Evolutionary conservation across 2,888 invertebrate genomes (phyloP).

Genomic region (Oligia latruncula): DNA sequence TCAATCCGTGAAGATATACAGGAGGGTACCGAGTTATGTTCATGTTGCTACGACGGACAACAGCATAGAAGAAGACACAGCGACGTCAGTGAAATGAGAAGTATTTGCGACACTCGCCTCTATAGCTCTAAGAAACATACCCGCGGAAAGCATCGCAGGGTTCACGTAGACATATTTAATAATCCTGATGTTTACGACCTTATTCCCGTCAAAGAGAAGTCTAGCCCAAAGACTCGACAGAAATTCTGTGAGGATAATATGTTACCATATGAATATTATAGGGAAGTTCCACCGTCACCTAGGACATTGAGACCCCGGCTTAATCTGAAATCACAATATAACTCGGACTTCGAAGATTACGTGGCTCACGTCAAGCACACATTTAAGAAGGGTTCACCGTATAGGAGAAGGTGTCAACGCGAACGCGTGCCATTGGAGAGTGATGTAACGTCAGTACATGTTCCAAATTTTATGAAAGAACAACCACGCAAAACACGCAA

Average conservation of each 20-base stretch:
- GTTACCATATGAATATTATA: conserved; percentile 72
- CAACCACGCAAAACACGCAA: conserved; percentile 34
- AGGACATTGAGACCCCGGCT: conserved; percentile 80
- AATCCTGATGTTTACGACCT: conserved; percentile 82
- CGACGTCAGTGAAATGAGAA: conserved; percentile 76
- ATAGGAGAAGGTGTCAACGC: conserved; percentile 56
- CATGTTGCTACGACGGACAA: conserved; percentile 75
- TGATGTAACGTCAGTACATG: conserved; percentile 61
- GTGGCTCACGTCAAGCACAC: conserved; percentile 53
- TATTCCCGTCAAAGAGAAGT: conserved; percentile 85
- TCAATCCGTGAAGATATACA: conserved; percentile 70
- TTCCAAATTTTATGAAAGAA: conserved; percentile 41
- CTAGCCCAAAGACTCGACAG: conserved; percentile 81
- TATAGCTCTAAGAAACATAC: conserved; percentile 75
- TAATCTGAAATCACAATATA: conserved; percentile 81
- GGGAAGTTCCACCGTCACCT: conserved; percentile 85
- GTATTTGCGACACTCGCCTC: conserved; percentile 82
- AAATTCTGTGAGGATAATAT: conserved; percentile 78
- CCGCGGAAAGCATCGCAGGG: conserved; percentile 69
- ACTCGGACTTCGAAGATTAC: conserved; percentile 74
- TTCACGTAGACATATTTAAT: conserved; percentile 73
- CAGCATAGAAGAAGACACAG: conserved; percentile 60
- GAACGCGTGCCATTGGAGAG: conserved; percentile 61
- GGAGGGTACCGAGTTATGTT: conserved; percentile 77
- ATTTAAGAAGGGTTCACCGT: conserved; percentile 57